phyloP scores from a whole-genome alignment of 1,140 invertebrate genomes.

The Cardiocondyla obscurior region DNA sequence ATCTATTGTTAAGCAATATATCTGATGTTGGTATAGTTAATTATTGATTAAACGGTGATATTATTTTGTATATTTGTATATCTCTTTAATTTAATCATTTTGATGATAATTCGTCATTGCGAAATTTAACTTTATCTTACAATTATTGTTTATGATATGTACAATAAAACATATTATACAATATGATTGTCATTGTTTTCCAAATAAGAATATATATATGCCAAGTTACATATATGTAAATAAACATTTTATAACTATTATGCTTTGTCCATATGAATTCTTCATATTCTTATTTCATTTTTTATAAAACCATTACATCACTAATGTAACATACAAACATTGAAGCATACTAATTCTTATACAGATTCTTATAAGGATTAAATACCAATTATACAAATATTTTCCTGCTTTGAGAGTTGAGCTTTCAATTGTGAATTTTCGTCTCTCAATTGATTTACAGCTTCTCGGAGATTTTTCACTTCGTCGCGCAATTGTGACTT shows the following conservation, averaged over 20 bases:
- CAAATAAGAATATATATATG: conserved; percentile 67
- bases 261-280: conserved; percentile 9
- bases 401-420: conserved; percentile 76
- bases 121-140: conserved; percentile 61
- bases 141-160: conserved; percentile 74
- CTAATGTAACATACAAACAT: not conserved
- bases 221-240: conserved; percentile 76
- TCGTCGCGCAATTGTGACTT: conserved; percentile 84
- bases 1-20: conserved; percentile 55
- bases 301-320: not conserved
- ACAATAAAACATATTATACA: conserved; percentile 72
- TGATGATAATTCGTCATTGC: conserved; percentile 62
- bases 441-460: conserved; percentile 84
- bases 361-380: conserved; percentile 29
- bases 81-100: conserved; percentile 71
- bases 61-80: conserved; percentile 74
- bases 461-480: conserved; percentile 82
- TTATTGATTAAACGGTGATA: conserved; percentile 62
- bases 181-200: conserved; percentile 74
- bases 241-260: conserved; percentile 79
- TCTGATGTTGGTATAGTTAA: conserved; percentile 60
- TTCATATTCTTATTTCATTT: conserved; percentile 40
- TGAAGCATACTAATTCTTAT: not conserved
- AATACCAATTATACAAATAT: conserved; percentile 25
- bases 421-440: conserved; percentile 84